A percentile compares a stretch with the other conserved stretches of the same genome.
Evolutionary conservation across 2,888 invertebrate genomes (phyloP).

Genomic region (Dascillus cervinus): DNA sequence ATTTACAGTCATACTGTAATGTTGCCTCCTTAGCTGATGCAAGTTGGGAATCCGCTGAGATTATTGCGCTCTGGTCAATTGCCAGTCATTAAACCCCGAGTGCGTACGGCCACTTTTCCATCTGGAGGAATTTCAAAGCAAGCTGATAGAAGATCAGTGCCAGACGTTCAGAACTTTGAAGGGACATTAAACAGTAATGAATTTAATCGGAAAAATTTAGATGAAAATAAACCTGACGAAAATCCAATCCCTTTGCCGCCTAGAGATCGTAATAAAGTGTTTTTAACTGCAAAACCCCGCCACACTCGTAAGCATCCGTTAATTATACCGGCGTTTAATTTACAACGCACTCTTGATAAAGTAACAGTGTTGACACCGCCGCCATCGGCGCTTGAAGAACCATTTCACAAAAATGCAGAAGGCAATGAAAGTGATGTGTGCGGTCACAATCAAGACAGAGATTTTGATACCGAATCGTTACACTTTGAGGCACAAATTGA

Average conservation of each 20-base stretch:
- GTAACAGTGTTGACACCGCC: constrained; percentile 34
- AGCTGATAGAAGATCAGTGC: constrained; percentile 16
- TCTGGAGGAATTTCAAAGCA: constrained; percentile 17
- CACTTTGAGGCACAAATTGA: constrained; percentile 57
- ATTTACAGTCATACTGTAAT: neutral
- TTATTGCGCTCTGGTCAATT: constrained; percentile 54
- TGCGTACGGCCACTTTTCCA: constrained; percentile 26
- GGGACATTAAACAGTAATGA: neutral
- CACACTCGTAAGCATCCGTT: constrained; percentile 77
- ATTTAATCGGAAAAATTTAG: neutral
- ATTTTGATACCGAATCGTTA: constrained; percentile 39
- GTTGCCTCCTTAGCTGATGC: constrained; percentile 25
- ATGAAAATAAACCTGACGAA: constrained; percentile 25
- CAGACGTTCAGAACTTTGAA: constrained; percentile 7
- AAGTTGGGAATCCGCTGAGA: constrained; percentile 54
- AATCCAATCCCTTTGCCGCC: constrained; percentile 77
- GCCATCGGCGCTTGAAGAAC: constrained; percentile 21
- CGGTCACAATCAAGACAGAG: constrained; percentile 20
- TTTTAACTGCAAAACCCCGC: constrained; percentile 58
- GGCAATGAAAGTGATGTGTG: constrained; percentile 5
- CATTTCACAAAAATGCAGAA: constrained; percentile 9
- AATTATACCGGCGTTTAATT: constrained; percentile 58
- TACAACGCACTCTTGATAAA: constrained; percentile 55
- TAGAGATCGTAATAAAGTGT: constrained; percentile 58
- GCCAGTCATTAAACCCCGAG: constrained; percentile 45